A percentile compares a stretch with the other conserved stretches of the same genome.
Conservation (phyloP, 2,113 vertebrate genomes). For the Neotoma lepida region DNA sequence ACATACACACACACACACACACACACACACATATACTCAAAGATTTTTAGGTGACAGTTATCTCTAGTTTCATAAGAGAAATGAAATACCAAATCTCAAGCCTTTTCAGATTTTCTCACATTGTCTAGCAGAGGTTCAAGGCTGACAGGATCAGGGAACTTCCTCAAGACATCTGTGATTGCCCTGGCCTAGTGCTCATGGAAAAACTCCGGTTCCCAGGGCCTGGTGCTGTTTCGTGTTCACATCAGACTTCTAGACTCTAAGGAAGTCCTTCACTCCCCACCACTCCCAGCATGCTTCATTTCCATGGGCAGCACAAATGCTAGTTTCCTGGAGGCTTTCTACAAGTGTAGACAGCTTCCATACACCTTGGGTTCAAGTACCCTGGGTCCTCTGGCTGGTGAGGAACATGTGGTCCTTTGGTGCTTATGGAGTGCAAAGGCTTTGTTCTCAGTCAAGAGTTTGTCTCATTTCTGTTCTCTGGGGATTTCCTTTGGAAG, state of each 20-base stretch:
- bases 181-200: background rate
- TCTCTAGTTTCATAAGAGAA: background rate
- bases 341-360: background rate
- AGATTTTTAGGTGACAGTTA: background rate
- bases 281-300: background rate
- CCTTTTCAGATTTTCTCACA: background rate
- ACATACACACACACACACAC: background rate
- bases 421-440: background rate
- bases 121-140: background rate
- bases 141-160: background rate
- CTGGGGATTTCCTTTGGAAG: background rate
- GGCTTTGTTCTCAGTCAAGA: background rate
- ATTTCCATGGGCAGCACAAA: background rate
- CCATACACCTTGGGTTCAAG: background rate
- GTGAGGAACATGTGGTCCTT: background rate
- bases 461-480: background rate
- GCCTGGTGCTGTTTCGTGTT: background rate
- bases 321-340: background rate
- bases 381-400: background rate
- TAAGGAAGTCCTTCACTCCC: background rate
- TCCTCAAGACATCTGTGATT: background rate
- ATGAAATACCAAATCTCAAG: background rate
- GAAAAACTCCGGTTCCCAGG: background rate
- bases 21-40: background rate
- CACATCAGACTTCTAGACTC: background rate